Conservation (phyloP, 1,140 invertebrate genomes). For the Telenomus remus region DNA sequence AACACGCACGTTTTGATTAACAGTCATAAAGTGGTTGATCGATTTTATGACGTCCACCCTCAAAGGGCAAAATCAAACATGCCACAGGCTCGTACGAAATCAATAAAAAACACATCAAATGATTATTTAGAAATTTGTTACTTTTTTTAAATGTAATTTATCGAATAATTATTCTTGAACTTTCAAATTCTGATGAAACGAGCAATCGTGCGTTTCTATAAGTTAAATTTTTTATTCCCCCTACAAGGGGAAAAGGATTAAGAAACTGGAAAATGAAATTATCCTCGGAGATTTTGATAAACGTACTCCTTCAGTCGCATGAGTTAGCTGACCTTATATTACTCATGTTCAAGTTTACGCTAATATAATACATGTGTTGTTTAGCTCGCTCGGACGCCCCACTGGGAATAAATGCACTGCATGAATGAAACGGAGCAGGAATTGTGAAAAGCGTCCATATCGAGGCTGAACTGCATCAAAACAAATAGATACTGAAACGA, state of each 20-base stretch:
- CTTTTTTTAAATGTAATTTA: no score
- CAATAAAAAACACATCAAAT: no score
- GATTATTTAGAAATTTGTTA: no score
- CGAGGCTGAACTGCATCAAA: not conserved
- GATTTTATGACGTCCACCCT: slow-evolving; percentile 41
- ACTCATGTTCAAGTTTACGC: not conserved
- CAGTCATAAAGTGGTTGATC: slow-evolving; percentile 22
- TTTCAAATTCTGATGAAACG: no score
- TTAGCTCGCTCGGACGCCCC: slow-evolving; percentile 19
- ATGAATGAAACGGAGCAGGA: slow-evolving; percentile 20
- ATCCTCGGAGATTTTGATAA: no score
- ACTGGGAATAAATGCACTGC: slow-evolving; percentile 17
- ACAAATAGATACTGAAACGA: not conserved
- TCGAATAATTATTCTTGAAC: no score
- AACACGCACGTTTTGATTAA: not conserved
- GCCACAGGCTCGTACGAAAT: slow-evolving; percentile 12
- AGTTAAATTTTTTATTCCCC: no score
- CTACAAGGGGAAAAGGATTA: no score
- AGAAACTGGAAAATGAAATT: no score
- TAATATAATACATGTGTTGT: slow-evolving; percentile 2
- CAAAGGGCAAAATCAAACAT: slow-evolving; percentile 37
- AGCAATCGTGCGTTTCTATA: no score
- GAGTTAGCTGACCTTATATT: slow-evolving; percentile 20
- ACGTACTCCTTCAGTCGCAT: not conserved
- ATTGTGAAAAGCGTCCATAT: slow-evolving; percentile 3